These are phyloP conservation scores for Phallusia fumigata DNA, from an alignment of 23 tunicate genomes.

Conservation along the genomic window DNA sequence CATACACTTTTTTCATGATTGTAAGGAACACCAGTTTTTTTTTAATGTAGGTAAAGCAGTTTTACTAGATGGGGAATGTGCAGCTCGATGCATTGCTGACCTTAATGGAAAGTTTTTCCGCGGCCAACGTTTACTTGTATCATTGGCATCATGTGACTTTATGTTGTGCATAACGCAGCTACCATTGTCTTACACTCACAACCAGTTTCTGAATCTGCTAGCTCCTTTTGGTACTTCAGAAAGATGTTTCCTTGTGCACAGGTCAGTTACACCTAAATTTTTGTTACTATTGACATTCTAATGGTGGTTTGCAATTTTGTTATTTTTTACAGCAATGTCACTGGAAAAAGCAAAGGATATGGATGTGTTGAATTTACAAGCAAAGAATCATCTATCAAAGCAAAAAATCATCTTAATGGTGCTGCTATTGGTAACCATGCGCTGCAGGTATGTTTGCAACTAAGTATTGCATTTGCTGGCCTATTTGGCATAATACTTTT, in stretches of 20 bases:
- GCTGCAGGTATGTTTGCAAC: conserved; percentile 62
- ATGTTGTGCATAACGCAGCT: conserved; percentile 93
- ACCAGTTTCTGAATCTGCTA: conserved; percentile 76
- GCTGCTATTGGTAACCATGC: conserved; percentile 32
- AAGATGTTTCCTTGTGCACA: conserved; percentile 89
- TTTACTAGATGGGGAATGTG: conserved; percentile 78
- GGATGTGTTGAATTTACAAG: conserved; percentile 96
- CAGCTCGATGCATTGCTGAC: conserved; percentile 63
- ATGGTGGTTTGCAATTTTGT: background rate
- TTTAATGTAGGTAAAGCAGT: conserved; percentile 81
- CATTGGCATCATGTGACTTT: conserved; percentile 87
- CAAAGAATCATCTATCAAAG: conserved; percentile 94
- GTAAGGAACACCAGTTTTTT: background rate
- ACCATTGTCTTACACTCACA: conserved; percentile 61
- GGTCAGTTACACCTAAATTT: conserved; percentile 15
- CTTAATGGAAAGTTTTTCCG: conserved; percentile 59
- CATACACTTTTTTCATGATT: background rate
- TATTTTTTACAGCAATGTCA: conserved; percentile 39
- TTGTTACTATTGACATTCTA: background rate
- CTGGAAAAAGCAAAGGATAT: conserved; percentile 83
- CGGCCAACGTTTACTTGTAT: conserved; percentile 60
- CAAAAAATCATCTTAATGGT: conserved; percentile 89
- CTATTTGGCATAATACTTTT: background rate
- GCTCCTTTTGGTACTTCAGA: conserved; percentile 96
- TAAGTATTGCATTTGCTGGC: too few species aligned